A percentile compares a stretch with the other conserved stretches of the same genome.
These are phyloP conservation scores for Mesaphorura yosii DNA, from an alignment of 1,140 invertebrate species.

Conservation along the genomic window DNA sequence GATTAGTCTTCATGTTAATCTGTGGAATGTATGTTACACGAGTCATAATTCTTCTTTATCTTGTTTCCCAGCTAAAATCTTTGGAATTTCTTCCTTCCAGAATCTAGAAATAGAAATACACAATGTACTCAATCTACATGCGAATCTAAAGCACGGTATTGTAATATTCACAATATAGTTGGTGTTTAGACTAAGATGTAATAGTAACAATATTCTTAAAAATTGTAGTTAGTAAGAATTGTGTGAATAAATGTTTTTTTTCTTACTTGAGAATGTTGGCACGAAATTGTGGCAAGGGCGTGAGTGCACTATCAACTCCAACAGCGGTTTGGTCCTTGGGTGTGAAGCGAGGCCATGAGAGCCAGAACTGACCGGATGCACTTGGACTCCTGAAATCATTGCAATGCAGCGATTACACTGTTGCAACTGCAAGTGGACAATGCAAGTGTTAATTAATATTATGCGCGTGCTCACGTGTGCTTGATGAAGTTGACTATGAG, in stretches of 20 bases:
- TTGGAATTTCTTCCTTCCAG: constrained; percentile 21
- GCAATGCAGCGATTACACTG: no score
- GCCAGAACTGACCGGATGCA: constrained; percentile 11
- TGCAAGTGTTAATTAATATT: no score
- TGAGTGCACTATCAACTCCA: constrained; percentile 17
- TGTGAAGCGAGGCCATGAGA: constrained; percentile 26
- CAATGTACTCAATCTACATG: no score
- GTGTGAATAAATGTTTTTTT: background rate
- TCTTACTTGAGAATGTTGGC: constrained; percentile 28
- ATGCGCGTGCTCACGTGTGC: constrained; percentile 32
- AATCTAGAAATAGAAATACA: constrained; percentile 27
- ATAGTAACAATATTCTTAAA: no score
- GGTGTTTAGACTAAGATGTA: no score
- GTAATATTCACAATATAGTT: no score
- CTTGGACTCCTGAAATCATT: constrained; percentile 28
- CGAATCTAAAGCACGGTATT: no score
- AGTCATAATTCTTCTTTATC: no score
- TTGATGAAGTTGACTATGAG: constrained; percentile 33
- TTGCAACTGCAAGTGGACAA: no score
- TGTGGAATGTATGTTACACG: no score
- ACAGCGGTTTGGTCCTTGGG: constrained; percentile 21
- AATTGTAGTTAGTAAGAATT: no score
- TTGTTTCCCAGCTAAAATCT: constrained; percentile 11
- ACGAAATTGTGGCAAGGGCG: constrained; percentile 19
- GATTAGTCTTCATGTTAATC: no score